Conservation (phyloP, 2,888 invertebrate genomes). For the Ommatoiulus sabulosus region DNA sequence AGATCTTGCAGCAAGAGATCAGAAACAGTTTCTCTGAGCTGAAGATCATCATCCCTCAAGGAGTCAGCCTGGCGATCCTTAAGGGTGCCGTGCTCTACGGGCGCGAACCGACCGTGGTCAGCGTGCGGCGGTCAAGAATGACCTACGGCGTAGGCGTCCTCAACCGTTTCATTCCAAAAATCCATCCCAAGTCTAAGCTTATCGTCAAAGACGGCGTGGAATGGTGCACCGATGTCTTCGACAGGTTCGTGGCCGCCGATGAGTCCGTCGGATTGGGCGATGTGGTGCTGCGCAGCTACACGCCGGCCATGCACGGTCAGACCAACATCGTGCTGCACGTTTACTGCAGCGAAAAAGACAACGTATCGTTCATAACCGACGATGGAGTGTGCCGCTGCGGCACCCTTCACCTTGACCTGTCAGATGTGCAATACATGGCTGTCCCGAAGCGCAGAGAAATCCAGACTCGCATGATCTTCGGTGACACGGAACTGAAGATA, state of each 20-base stretch:
- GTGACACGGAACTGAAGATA: conserved; percentile 72
- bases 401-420: conserved; percentile 69
- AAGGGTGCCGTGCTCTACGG: conserved; percentile 72
- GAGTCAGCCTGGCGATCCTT: conserved; percentile 71
- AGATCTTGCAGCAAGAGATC: conserved; percentile 71
- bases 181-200: conserved; percentile 68
- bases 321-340: conserved; percentile 70
- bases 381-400: conserved; percentile 71
- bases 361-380: conserved; percentile 71
- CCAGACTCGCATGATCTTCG: conserved; percentile 71
- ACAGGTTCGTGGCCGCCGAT: conserved; percentile 70
- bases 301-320: conserved; percentile 70
- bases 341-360: conserved; percentile 69
- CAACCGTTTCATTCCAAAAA: conserved; percentile 69
- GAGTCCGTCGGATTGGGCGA: conserved; percentile 71
- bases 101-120: conserved; percentile 70
- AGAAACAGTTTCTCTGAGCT: conserved; percentile 68
- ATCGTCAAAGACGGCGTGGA: conserved; percentile 68
- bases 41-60: conserved; percentile 69
- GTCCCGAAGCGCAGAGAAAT: conserved; percentile 68
- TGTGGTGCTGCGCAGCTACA: conserved; percentile 70
- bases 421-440: conserved; percentile 57
- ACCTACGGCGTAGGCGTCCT: conserved; percentile 73
- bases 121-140: conserved; percentile 70
- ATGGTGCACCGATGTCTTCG: conserved; percentile 74